Base-by-base conservation (phyloP, 2,113 vertebrate species). In the Campylomormyrus tamandua region DNA sequence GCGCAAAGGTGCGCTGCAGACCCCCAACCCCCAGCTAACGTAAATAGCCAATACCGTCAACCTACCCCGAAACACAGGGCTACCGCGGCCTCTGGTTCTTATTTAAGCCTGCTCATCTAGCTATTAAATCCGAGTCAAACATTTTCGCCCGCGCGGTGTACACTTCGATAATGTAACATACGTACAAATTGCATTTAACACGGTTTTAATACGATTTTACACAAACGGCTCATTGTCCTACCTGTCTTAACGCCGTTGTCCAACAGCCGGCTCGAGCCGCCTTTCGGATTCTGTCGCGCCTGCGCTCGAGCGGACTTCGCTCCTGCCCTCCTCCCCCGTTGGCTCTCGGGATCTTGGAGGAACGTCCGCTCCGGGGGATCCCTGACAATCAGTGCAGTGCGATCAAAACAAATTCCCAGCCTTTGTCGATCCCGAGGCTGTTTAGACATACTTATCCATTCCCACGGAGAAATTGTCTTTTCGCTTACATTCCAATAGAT, bases 341-440 rank as follows among this genome's bases (percentile, higher is more conserved):
- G 90, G 48, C 70, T 90, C 86, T 74, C 86, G 86, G 90, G 90
- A 90, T 88, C n/a, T 35, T 90, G 90, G 90, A 88, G 85, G 86
- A 87, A 50, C 52, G 46, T 35, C 48, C 48, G 5, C 8, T 77
- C 70, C 15, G 66, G 4, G 66, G 27, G 6, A 74, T 13, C 70
- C 11, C 31, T 17, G 70, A 11, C 70, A 39, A 39, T 39, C 70
- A 39, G 15, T 77, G 15, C 70, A 39, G 15, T 77, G 15, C 5
- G 27, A 39, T 39, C 0, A 7, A 39, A 77, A 77, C 70, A 39
- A 77, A 77, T 77, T 39, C 35, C 35, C 4, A 39, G 13, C 27
- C 31, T 15, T 39, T 19, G 9, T 66, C 8, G 62, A 27, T 66
- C 62, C 0, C 11, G n/a, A 27, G n/a, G 62, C 8, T 66, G 24